These are phyloP conservation scores for Bettongia penicillata DNA, from an alignment of 2,113 vertebrate species.

Conservation along the genomic window DNA sequence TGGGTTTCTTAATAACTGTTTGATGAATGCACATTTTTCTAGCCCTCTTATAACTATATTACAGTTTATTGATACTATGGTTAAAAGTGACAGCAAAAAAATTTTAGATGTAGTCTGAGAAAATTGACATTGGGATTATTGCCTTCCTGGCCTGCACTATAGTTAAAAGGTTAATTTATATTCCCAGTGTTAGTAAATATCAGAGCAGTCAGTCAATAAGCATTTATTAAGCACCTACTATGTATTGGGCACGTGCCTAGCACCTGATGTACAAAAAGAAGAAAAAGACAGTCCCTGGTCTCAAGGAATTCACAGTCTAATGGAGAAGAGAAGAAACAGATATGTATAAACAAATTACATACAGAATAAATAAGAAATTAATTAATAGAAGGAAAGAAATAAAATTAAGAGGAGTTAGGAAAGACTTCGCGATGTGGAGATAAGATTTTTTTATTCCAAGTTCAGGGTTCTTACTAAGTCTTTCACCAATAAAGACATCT, in stretches of 20 bases:
- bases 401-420: background rate
- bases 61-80: background rate
- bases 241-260: background rate
- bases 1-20: background rate
- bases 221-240: background rate
- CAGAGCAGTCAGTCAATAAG: background rate
- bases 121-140: background rate
- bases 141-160: background rate
- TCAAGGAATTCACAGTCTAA: background rate
- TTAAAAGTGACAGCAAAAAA: background rate
- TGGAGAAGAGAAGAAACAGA: background rate
- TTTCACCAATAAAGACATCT: background rate
- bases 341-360: background rate
- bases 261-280: background rate
- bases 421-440: background rate
- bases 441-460: background rate
- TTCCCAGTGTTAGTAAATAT: background rate
- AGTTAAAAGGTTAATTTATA: background rate
- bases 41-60: background rate
- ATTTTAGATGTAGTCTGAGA: background rate
- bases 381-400: background rate
- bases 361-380: background rate
- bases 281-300: background rate
- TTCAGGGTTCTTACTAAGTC: background rate
- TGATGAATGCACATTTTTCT: background rate